Evolutionary conservation across 2,888 invertebrate species (phyloP).

Genomic region (Acleris holmiana): DNA sequence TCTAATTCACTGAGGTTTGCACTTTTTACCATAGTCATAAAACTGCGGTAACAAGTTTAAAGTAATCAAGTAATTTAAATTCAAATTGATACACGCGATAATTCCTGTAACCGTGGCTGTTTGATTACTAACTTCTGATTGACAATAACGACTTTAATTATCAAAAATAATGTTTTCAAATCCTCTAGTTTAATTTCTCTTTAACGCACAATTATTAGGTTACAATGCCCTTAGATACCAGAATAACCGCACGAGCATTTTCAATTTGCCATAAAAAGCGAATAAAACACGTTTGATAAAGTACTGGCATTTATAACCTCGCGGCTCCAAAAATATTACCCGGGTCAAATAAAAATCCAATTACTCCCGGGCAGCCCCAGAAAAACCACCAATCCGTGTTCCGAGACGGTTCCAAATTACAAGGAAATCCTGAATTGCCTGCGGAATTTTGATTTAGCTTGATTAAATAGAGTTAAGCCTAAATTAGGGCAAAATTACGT

Average conservation of each 20-base stretch:
- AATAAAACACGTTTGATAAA: constrained; percentile 23
- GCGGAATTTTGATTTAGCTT: constrained; percentile 43
- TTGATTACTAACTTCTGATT: too few relatives aligned
- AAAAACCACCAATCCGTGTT: neutral
- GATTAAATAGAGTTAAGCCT: constrained; percentile 42
- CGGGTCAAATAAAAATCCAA: constrained; percentile 22
- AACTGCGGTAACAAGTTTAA: too few relatives aligned
- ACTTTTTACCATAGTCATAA: too few relatives aligned
- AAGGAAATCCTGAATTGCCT: constrained; percentile 37
- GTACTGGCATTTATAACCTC: constrained; percentile 19
- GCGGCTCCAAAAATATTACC: constrained; percentile 1
- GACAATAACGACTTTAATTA: too few relatives aligned
- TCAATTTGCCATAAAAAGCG: constrained; percentile 10
- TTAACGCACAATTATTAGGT: too few relatives aligned
- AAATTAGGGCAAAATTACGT: constrained; percentile 31
- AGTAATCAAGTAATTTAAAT: too few relatives aligned
- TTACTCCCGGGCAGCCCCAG: constrained; percentile 3
- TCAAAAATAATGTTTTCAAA: too few relatives aligned
- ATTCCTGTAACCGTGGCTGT: too few relatives aligned
- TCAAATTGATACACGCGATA: too few relatives aligned
- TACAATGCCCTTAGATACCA: too few relatives aligned
- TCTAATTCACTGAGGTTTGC: too few relatives aligned
- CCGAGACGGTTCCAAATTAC: constrained; percentile 27
- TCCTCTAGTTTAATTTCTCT: too few relatives aligned
- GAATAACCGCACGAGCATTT: constrained; percentile 1